Percentiles rank a stretch among this genome's conserved stretches.
Conservation (phyloP, 2,113 vertebrate species). For the Prionailurus viverrinus region DNA sequence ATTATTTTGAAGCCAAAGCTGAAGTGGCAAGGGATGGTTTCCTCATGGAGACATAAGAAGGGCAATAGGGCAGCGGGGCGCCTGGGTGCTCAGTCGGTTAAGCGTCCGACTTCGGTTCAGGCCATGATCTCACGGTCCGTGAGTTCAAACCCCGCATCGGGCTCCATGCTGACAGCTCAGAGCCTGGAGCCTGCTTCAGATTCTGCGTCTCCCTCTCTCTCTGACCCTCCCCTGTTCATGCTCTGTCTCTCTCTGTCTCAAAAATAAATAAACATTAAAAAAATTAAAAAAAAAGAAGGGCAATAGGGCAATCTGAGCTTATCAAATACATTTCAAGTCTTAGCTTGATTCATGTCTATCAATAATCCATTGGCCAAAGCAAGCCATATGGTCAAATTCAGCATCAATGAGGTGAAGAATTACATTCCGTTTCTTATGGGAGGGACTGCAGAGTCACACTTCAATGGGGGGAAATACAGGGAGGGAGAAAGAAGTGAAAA, state of each 20-base stretch:
- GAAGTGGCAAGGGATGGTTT: neutral
- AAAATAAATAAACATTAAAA: no score
- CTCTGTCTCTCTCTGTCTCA: no score
- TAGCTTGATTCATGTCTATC: neutral
- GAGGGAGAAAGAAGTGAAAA: neutral
- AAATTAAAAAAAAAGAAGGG: neutral
- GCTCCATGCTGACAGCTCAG: no score
- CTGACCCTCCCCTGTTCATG: no score
- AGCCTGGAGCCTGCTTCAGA: no score
- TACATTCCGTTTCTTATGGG: neutral
- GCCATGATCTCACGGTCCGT: no score
- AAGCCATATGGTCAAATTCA: neutral
- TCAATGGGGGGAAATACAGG: neutral
- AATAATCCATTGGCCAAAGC: neutral
- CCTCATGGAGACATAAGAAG: neutral
- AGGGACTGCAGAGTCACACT: neutral
- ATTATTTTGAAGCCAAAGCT: neutral
- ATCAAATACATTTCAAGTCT: neutral
- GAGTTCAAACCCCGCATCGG: no score
- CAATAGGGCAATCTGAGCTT: neutral
- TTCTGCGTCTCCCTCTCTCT: no score
- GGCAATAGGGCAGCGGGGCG: neutral
- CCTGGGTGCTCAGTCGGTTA: no score
- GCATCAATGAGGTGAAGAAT: neutral
- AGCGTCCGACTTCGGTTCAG: no score